These are phyloP conservation scores for Dasyurus viverrinus DNA, from an alignment of 2,113 vertebrate genomes.

Conservation along the genomic window DNA sequence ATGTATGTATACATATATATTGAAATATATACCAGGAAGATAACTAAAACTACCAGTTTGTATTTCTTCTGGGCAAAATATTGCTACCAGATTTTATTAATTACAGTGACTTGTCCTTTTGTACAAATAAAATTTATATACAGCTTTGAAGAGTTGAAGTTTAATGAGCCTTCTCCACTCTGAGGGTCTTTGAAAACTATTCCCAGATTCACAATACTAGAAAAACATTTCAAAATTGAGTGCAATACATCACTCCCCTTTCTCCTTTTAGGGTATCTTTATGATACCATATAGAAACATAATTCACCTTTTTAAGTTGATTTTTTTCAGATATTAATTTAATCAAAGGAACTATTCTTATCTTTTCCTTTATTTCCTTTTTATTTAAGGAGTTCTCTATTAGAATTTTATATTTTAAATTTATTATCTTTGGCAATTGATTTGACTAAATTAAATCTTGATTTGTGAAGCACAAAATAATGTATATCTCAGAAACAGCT, in stretches of 20 bases:
- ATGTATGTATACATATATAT: not conserved
- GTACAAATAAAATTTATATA: not conserved
- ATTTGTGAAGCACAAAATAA: not conserved
- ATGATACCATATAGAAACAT: not conserved
- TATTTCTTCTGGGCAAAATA: not conserved
- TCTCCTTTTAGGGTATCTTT: not conserved
- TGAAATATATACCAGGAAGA: not conserved
- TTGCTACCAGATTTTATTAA: not conserved
- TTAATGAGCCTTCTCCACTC: not conserved
- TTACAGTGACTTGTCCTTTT: not conserved
- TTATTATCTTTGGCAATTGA: not conserved
- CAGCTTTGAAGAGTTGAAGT: not conserved
- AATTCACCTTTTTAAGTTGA: not conserved
- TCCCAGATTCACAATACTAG: constrained; percentile 12
- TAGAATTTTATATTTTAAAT: not conserved
- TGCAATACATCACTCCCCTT: not conserved
- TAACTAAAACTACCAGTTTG: not conserved
- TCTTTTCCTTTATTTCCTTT: not conserved
- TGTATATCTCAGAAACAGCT: not conserved
- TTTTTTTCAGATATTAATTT: not conserved
- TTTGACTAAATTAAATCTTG: not conserved
- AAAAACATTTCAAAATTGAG: not conserved
- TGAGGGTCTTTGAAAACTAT: not conserved
- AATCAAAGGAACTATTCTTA: not conserved
- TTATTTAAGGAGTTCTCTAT: not conserved